Evolutionary conservation across 2,888 invertebrate genomes (phyloP), one percentile per base, ranked within the genome.

Genomic region (Philhelius pedissequus): DNA sequence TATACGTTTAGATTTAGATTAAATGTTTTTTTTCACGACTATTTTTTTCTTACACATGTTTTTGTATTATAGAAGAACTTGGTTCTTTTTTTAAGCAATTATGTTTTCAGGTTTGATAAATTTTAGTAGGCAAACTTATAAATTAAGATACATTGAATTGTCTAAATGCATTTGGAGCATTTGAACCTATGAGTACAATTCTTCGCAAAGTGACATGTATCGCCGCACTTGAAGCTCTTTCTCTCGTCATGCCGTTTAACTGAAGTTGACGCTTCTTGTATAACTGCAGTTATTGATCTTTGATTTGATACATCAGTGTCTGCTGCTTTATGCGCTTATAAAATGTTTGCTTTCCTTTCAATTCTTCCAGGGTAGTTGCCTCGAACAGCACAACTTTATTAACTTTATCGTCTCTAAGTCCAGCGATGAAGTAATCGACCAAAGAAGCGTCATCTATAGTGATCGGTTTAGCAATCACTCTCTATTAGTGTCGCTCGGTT

Each of bases 311-410:
- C 7, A 40, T 18, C 27, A n/a, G n/a, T n/a, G 69, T 22, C 20
- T 77, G 70, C 13, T 77, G 77, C 25, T 78, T 78, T 9, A 79
- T 58, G 22, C 54, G 27, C 11, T 75, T 75, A 27, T 71, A 86
- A 11, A 78, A 45, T 54, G 54, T 78, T 0, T 79, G 40, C 48
- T 77, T 81, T 7, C 32, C 15, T 20, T 81, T 86, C 4, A 86
- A 30, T 27, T 86, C 66, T 3, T 27, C 52, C 0, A 81, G 54
- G 0, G 78, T 78, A 7, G 22, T 78, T 11, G 71, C 73, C 22
- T 76, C 77, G 35, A 78, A 80, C 7, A 80, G 27, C 4, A 86
- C 56, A 3, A 80, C 43, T 54, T 86, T 81, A 27, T 78, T 77
- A 0, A 70, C 27, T 43, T 50, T 77, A 0, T 82, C 71, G 15